Conservation (phyloP, 2,113 vertebrate species). For the Sarotherodon lohbergeri region DNA sequence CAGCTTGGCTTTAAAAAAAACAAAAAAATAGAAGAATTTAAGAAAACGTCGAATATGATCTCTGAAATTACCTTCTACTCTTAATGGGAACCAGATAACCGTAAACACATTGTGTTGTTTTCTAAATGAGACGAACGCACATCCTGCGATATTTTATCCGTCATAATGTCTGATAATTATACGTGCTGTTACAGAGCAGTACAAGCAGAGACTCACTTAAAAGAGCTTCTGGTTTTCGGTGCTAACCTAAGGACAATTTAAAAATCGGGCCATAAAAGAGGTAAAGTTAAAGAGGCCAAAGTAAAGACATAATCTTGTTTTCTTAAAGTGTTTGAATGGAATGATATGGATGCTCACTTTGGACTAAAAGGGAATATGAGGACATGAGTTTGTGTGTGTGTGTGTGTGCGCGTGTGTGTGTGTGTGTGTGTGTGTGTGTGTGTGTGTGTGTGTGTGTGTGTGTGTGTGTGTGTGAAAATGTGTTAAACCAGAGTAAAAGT, state of each 20-base stretch:
- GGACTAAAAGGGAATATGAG: constrained; percentile 16
- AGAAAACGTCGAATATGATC: not conserved
- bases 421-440: too few relatives aligned
- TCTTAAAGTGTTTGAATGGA: constrained; percentile 31
- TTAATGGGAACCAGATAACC: not conserved
- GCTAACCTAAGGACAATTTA: not conserved
- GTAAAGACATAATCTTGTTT: constrained; percentile 23
- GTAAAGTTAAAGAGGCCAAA: not conserved
- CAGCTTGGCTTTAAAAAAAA: not conserved
- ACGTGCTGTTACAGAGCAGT: not conserved
- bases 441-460: too few relatives aligned
- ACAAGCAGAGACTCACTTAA: not conserved
- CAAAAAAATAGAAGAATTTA: not conserved
- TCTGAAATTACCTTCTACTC: not conserved
- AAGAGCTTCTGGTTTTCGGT: not conserved
- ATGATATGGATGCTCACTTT: constrained; percentile 23
- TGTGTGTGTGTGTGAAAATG: not conserved
- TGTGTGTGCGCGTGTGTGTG: too few relatives aligned
- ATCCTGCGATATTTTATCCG: not conserved
- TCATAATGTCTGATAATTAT: not conserved
- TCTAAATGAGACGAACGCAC: not conserved
- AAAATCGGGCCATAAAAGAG: not conserved
- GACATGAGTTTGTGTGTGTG: too few relatives aligned
- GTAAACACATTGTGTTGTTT: not conserved
- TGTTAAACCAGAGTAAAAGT: too few relatives aligned